Base-by-base conservation (phyloP, 2,113 vertebrate genomes). In the Oreochromis spilurus region DNA sequence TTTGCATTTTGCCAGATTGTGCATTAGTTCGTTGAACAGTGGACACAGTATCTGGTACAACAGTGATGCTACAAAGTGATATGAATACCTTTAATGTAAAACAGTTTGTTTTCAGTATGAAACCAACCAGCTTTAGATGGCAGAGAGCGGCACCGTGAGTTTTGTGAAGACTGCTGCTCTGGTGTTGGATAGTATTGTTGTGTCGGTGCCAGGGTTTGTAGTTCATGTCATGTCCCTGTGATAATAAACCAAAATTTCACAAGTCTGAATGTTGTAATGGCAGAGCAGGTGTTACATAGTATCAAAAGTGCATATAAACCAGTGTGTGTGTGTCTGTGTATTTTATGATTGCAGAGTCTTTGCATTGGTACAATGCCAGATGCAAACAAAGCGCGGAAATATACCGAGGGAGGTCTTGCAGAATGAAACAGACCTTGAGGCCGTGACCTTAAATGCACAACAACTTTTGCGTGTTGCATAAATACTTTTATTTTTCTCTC, bases 311-410 rank as follows among this genome's bases (percentile, higher is more conserved):
- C 12, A 45, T 43, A 70, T 45, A 45, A 24, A 16, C 38, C 13
- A 45, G 40, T 75, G 24, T 43, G 65, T 24, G 62, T 24, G 38
- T 48, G 67, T 48, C 14, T 70, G 67, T 72, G 67, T 72, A 19
- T 77, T 77, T 77, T 77, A 29, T 31, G 16, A 77, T 31, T 50
- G 70, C 70, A 48, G 24, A 17, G 70, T 7, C 40, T 75, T 11
- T 75, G 16, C 26, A n/a, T 50, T 50, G 70, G 16, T 31, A 5
- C 26, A 77, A 77, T 50, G 45, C 21, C 67, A 24, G 29, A 57
- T 0, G 26, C 19, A 58, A 84, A 58, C 67, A 36, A 17, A 75
- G 36, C 0, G 2, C 4, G 6, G 43, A 50, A 77, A 31, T 50
- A 50, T 31, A 19, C 24, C 4, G 4, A 50, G 24, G 43, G 24